A percentile compares a stretch with the other conserved stretches of the same genome.
Evolutionary conservation across 2,888 invertebrate species (phyloP).

Genomic region (Drosophila diplacantha): DNA sequence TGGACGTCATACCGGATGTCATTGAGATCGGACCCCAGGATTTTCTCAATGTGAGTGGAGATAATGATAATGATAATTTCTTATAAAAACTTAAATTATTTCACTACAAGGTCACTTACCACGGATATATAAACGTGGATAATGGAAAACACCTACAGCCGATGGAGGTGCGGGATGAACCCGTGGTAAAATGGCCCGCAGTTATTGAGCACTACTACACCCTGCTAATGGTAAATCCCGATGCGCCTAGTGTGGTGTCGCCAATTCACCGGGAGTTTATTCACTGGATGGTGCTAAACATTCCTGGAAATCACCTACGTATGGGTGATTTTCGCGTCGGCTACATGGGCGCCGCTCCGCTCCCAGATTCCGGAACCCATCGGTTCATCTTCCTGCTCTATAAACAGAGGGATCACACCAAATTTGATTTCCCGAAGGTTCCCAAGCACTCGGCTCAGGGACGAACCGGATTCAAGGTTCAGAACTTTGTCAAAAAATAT

Average conservation of each 20-base stretch:
- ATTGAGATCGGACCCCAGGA: constrained; percentile 72
- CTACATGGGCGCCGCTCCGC: constrained; percentile 91
- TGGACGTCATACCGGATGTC: constrained; percentile 75
- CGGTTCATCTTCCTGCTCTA: constrained; percentile 88
- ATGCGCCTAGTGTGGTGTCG: constrained; percentile 88
- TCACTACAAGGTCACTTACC: constrained; percentile 60
- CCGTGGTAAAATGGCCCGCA: constrained; percentile 52
- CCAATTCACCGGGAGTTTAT: constrained; percentile 91
- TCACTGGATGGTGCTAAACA: constrained; percentile 93
- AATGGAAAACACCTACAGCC: constrained; percentile 86
- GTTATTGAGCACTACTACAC: constrained; percentile 58
- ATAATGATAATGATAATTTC: too few species aligned
- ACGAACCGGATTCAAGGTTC: constrained; percentile 82
- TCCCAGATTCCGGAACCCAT: constrained; percentile 84
- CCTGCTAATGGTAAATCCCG: constrained; percentile 82
- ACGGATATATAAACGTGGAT: constrained; percentile 78
- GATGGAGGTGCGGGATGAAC: constrained; percentile 78
- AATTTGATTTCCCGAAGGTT: constrained; percentile 79
- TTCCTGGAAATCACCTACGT: constrained; percentile 83
- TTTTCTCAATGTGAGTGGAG: constrained; percentile 69
- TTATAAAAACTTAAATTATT: too few species aligned
- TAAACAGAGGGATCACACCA: constrained; percentile 81
- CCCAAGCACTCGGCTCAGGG: constrained; percentile 74
- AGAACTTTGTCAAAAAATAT: constrained; percentile 86
- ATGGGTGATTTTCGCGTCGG: constrained; percentile 86